phyloP scores from a whole-genome alignment of 2,113 vertebrate genomes.

The Rhagologus leucostigma region DNA sequence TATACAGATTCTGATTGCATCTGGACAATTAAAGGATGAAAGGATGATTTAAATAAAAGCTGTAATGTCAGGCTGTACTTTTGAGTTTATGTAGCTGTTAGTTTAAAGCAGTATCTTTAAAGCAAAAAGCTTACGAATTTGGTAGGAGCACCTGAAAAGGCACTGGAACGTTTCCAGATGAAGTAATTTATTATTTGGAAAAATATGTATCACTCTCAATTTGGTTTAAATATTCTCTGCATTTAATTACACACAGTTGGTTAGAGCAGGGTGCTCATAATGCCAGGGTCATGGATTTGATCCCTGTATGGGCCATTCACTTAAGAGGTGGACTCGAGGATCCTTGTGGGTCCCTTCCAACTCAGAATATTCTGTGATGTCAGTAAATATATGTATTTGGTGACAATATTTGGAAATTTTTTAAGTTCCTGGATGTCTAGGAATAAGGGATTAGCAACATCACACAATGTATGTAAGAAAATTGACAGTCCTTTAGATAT shows the following conservation, averaged over 20 bases:
- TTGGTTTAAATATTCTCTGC: background rate
- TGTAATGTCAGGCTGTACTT: background rate
- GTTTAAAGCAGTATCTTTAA: background rate
- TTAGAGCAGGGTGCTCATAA: background rate
- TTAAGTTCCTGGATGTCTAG: background rate
- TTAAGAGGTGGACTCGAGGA: background rate
- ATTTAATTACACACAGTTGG: background rate
- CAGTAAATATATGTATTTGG: background rate
- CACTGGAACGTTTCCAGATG: background rate
- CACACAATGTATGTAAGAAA: background rate
- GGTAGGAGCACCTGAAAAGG: background rate
- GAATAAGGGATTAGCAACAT: background rate
- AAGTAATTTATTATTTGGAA: background rate
- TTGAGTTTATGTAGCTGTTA: background rate
- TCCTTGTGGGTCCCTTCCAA: background rate
- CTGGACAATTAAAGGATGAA: background rate
- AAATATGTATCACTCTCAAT: background rate
- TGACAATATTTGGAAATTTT: background rate
- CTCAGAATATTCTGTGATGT: background rate
- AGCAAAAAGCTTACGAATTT: background rate
- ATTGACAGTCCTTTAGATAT: background rate
- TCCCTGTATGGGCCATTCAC: background rate
- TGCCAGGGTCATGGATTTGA: accelerated
- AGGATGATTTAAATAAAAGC: background rate
- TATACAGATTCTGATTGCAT: background rate